phyloP scores from a whole-genome alignment of 2,113 vertebrate genomes.

The Hiodon alosoides region DNA sequence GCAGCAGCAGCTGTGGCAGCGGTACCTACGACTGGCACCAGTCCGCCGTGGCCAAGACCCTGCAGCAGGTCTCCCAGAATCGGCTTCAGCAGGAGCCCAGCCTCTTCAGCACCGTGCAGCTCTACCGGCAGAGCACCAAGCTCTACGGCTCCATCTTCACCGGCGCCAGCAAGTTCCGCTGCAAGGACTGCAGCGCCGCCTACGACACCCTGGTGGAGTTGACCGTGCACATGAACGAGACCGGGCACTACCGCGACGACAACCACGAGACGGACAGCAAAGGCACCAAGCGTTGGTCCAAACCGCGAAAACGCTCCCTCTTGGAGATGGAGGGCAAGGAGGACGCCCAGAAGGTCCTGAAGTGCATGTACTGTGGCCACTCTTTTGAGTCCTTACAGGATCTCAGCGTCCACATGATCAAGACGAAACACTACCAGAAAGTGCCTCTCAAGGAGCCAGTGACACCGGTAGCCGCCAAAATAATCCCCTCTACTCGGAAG shows the following conservation, averaged over 20 bases:
- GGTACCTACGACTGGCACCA: slow-evolving; percentile 97
- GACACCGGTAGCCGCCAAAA: slow-evolving; percentile 91
- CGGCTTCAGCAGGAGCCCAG: slow-evolving; percentile 78
- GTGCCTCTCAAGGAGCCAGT: slow-evolving; percentile 99
- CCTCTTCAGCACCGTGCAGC: slow-evolving; percentile 96
- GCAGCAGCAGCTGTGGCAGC: slow-evolving; percentile 91
- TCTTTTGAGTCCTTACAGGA: slow-evolving; percentile 98
- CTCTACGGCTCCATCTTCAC: slow-evolving; percentile 98
- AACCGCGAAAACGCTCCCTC: slow-evolving; percentile 93
- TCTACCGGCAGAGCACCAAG: slow-evolving; percentile 96
- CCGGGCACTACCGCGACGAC: slow-evolving; percentile 93
- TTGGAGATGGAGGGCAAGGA: slow-evolving; percentile 98
- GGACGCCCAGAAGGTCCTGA: slow-evolving; percentile 95
- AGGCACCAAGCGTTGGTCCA: slow-evolving; percentile 93
- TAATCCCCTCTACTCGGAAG: slow-evolving; percentile 84
- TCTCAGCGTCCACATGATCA: slow-evolving; percentile 98
- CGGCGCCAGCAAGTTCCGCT: slow-evolving; percentile 97
- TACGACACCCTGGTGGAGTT: slow-evolving; percentile 95
- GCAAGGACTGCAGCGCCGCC: slow-evolving; percentile 95
- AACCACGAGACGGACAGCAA: slow-evolving; percentile 92
- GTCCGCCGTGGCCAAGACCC: slow-evolving; percentile 90
- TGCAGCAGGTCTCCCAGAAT: slow-evolving; percentile 92
- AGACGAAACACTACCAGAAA: slow-evolving; percentile 99
- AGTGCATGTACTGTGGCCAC: slow-evolving; percentile 99
- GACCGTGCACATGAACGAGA: slow-evolving; percentile 98